These are phyloP conservation scores for Cyaniris semiargus DNA, from an alignment of 2,888 invertebrate genomes.

Conservation along the genomic window DNA sequence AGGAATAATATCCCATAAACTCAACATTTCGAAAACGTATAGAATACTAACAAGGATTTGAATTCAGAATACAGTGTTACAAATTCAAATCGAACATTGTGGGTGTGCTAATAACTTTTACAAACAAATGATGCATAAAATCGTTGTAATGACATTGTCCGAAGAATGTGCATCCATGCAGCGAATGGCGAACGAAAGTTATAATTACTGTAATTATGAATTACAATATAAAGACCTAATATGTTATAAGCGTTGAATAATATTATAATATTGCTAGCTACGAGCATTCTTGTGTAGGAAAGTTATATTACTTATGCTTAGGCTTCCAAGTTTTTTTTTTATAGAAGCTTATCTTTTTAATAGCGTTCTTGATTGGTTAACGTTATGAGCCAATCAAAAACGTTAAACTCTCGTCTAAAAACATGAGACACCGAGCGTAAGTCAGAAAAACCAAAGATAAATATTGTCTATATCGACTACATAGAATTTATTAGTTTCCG, in stretches of 20 bases:
- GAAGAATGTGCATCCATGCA: constrained; percentile 7
- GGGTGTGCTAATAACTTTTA: neutral
- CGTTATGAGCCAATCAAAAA: neutral
- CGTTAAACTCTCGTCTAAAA: neutral
- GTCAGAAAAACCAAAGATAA: neutral
- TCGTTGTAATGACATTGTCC: neutral
- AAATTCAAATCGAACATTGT: constrained; percentile 2
- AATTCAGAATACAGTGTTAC: neutral
- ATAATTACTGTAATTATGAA: neutral
- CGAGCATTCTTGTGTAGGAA: neutral
- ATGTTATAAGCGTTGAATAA: neutral
- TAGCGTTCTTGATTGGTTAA: no score
- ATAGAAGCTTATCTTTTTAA: no score
- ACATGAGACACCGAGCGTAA: neutral
- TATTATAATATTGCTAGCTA: neutral
- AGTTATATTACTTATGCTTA: neutral
- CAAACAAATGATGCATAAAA: constrained; percentile 1
- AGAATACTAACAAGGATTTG: neutral
- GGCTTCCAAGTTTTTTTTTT: no score
- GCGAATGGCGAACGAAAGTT: constrained; percentile 8
- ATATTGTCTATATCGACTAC: neutral
- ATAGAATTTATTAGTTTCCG: neutral
- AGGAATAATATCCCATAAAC: no score
- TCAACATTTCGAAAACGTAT: no score
- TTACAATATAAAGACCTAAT: neutral